These are phyloP conservation scores for Dinocampus coccinellae DNA, from an alignment of 2,888 invertebrate species.

Conservation along the genomic window DNA sequence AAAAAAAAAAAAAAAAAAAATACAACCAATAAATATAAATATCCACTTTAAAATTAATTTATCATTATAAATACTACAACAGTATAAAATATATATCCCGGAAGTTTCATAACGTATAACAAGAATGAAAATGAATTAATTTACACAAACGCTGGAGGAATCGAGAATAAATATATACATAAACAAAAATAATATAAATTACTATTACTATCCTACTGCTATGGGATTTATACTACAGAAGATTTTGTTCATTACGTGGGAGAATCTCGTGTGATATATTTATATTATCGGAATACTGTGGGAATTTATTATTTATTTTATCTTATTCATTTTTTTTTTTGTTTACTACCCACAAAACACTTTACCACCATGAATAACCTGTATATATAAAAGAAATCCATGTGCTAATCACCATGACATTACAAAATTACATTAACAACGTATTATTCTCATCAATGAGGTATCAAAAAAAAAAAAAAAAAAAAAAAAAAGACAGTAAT, in stretches of 20 bases:
- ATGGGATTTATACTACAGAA: not conserved
- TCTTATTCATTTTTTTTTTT: too few relatives aligned
- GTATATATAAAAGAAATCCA: not conserved
- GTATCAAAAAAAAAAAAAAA: not conserved
- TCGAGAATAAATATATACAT: not conserved
- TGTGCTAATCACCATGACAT: not conserved
- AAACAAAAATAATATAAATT: not conserved
- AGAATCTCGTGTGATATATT: not conserved
- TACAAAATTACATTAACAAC: not conserved
- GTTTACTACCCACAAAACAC: not conserved
- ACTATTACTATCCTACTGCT: not conserved
- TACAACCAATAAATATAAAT: not conserved
- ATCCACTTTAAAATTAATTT: not conserved
- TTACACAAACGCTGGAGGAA: not conserved
- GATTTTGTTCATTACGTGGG: slow-evolving; percentile 8
- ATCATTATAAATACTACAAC: not conserved
- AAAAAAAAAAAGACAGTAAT: not conserved
- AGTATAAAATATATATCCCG: not conserved
- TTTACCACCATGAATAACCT: not conserved
- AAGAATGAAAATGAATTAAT: not conserved
- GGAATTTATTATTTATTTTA: not conserved
- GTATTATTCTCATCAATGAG: not conserved
- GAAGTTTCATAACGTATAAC: not conserved
- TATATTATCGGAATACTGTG: not conserved
- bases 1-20: not conserved